phyloP scores from a whole-genome alignment of 2,113 vertebrate species.

The Hypanus sabinus region DNA sequence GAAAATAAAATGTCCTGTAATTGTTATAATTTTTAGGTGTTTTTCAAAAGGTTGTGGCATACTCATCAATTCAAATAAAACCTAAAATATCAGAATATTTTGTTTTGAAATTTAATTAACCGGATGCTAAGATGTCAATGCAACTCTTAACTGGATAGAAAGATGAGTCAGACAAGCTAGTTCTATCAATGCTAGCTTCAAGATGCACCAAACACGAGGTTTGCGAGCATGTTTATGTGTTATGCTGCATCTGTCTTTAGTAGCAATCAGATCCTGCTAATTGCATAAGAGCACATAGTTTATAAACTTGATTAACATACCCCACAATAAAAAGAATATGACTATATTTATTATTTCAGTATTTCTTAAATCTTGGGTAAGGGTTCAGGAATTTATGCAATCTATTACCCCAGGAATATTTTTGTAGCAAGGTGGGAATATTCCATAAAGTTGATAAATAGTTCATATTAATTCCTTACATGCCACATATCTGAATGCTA shows the following conservation, averaged over 20 bases:
- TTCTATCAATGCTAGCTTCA: neutral
- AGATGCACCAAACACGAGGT: neutral
- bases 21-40: too few relatives aligned
- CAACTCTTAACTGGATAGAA: neutral
- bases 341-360: too few relatives aligned
- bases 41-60: too few relatives aligned
- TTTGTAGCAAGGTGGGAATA: neutral
- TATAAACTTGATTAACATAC: neutral
- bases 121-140: neutral
- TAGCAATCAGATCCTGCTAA: neutral
- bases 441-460: neutral
- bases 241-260: neutral
- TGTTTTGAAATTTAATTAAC: too few relatives aligned
- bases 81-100: too few relatives aligned
- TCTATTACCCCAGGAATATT: neutral
- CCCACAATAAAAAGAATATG: neutral
- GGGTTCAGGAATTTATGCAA: too few relatives aligned
- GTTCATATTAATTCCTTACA: neutral
- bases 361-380: too few relatives aligned
- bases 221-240: neutral
- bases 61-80: too few relatives aligned
- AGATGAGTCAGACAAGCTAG: neutral
- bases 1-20: too few relatives aligned
- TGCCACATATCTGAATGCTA: neutral
- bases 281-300: neutral